Base-by-base conservation (phyloP, 2,113 vertebrate species). In the Mus spicilegus region DNA sequence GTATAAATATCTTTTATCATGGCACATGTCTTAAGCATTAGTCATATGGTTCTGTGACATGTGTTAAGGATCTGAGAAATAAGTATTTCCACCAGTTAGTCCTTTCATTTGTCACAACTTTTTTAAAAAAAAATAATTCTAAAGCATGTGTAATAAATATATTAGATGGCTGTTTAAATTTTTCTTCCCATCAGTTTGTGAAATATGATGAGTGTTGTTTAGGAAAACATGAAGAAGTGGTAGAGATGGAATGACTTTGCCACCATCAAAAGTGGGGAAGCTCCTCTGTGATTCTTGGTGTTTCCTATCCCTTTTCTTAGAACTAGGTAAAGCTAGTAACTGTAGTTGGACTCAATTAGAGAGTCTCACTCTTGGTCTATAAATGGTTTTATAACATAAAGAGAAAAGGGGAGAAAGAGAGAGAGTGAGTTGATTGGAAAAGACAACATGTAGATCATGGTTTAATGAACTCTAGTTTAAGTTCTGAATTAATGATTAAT, bases 381-480 rank as follows among this genome's bases (percentile, higher is more conserved):
- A 75, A 76, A 76, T 90, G 96, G 28, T 61, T 88, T 7, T 42
- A n/a, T 54, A 61, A 33, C 14, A 77, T 46, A 49, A 7, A 77
- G 75, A 10, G 46, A 58, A 9, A 28, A 28, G 10, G 26, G 5
- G 42, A 5, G 63, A 54, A 10, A 70, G 54, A 85, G 5, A 30
- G 17, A 89, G 73, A 84, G 67, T 69, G 78, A 82, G 30, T 91
- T 67, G 46, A 7, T 78, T 92, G 1, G 12, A 87, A 90, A 90
- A 20, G 92, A 73, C 90, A 95, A n/a, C 39, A 51, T 81, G 17
- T 58, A 46, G 24, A 63, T 56, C 17, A 3, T 17, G 58, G 39
- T 58, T 89, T 70, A 87, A 58, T 91, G 24, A 9, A 63, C 73
- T 73, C 63, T 28, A 61, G 7, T 70, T 95, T 86, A 94, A 76